Conservation (phyloP, 2,888 invertebrate species). For the Diaprepes abbreviatus region DNA sequence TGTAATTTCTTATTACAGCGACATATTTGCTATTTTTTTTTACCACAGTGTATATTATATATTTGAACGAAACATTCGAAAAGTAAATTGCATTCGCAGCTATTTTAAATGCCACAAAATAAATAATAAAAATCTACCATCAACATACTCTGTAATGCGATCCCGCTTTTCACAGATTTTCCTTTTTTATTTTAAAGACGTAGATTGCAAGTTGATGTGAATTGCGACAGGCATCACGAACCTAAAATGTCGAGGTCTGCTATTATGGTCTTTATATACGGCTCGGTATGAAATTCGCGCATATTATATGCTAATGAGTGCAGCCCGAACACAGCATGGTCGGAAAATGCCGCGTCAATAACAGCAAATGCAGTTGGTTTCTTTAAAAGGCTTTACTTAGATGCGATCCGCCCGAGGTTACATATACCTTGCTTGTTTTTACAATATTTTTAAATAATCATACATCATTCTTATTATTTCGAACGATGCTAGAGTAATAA, state of each 20-base stretch:
- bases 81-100: no score
- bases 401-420: neutral
- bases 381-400: constrained; percentile 12
- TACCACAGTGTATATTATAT: no score
- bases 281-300: constrained; percentile 24
- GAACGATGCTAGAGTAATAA: no score
- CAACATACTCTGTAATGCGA: neutral
- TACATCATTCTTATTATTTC: no score
- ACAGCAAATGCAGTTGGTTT: constrained; percentile 17
- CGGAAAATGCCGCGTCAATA: constrained; percentile 10
- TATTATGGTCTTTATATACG: constrained; percentile 19
- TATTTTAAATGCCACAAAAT: no score
- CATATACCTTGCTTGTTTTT: neutral
- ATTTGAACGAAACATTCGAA: no score
- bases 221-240: constrained; percentile 28
- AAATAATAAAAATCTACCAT: no score
- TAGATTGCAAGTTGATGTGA: constrained; percentile 15
- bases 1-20: no score
- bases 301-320: constrained; percentile 29
- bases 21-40: no score
- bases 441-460: no score
- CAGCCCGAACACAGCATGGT: constrained; percentile 18
- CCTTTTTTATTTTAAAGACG: neutral
- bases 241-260: constrained; percentile 18
- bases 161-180: neutral